Evolutionary conservation across 2,888 invertebrate genomes (phyloP), one percentile per base, ranked within the genome.

Genomic region (Tuta absoluta): DNA sequence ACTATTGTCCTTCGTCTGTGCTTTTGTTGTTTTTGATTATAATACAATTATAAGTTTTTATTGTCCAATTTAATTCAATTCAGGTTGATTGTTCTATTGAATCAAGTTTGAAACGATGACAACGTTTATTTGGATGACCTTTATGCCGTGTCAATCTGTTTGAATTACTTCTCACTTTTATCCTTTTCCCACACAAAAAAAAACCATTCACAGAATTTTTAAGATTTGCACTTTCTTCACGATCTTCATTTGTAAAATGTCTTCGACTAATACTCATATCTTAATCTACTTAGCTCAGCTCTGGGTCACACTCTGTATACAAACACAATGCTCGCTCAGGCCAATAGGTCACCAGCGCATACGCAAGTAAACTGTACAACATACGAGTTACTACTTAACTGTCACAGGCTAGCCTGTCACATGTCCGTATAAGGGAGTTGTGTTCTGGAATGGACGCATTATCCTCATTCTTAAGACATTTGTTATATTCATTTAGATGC

Each of bases 261-360:
- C 17, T 45, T 45, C 5, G 17, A n/a, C 45, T 17, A 1, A n/a
- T 4, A n/a, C 17, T 11, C 45, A n/a, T 45, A n/a, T 45, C n/a
- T 7, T 3, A 45, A 33, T 33, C 33, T 33, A 33, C 33, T 33
- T 8, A 33, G 28, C 12, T 12, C 41, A 14, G 14, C 41, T 2
- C 14, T 41, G 8, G 33, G 33, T 33, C 5, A 8, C 41, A 3
- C 23, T 56, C 45, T 12, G 23, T 28, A 21, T 21, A 49, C 28
- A 28, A 21, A 53, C 53, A 60, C 64, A 58, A 63, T 37, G 49
- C 48, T 17, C 41, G 59, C 11, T 11, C 59, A 23, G 59, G 59
- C 17, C 59, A 59, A 59, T 59, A 59, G 59, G 59, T 59, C 38
- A 58, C 38, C 37, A 23, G 59, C 59, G 21, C 58, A 37, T 24